Conservation (phyloP, 2,888 invertebrate species). For the Coecobrya sp. region DNA sequence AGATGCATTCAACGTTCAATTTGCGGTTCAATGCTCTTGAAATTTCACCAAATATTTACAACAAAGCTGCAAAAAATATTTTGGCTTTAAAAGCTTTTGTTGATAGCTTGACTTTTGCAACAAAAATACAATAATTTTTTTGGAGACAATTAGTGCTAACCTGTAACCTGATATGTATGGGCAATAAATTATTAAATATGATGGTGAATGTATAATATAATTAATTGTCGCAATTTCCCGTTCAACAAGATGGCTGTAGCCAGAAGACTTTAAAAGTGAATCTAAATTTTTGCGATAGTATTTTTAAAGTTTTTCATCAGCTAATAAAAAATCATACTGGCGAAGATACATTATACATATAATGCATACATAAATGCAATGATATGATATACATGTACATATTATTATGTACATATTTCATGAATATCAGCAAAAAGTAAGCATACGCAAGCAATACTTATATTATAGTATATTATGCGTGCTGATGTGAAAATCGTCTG, state of each 20-base stretch:
- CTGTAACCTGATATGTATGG: background rate
- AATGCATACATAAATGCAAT: no score
- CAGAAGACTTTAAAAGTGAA: background rate
- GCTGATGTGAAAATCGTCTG: background rate
- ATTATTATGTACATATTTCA: background rate
- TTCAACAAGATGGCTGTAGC: background rate
- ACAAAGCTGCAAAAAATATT: no score
- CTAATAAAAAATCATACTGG: no score
- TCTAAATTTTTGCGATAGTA: no score
- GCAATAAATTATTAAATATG: background rate
- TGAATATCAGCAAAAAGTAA: background rate
- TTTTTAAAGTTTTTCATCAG: no score
- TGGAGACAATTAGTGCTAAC: background rate
- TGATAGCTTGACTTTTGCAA: background rate
- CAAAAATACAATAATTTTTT: background rate
- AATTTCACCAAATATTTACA: background rate
- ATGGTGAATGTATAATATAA: background rate
- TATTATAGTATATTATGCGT: background rate
- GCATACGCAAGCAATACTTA: background rate
- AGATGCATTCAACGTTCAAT: no score
- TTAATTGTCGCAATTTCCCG: background rate
- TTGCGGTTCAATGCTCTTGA: constrained; percentile 24
- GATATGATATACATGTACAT: no score
- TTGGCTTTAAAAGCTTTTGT: no score
- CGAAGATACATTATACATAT: no score